Conservation (phyloP, 35 echinoderm and acorn worm genomes). For the Apostichopus californicus region DNA sequence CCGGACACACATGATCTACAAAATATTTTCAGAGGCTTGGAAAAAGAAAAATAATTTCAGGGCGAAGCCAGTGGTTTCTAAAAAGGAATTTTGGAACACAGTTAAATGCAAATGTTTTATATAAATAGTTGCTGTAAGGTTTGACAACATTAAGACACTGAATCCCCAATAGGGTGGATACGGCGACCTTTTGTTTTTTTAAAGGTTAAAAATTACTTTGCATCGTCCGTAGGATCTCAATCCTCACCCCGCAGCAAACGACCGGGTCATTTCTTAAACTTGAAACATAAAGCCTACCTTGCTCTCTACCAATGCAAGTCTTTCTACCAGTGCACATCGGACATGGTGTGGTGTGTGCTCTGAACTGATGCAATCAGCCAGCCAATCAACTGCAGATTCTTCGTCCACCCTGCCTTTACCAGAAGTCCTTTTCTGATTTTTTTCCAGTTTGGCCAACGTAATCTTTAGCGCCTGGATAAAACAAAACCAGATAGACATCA, state of each 20-base stretch:
- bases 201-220: no score
- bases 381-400: constrained; percentile 41
- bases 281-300: constrained; percentile 35
- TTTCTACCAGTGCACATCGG: constrained; percentile 43
- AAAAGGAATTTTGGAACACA: neutral
- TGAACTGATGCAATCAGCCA: constrained; percentile 38
- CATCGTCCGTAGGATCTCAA: no score
- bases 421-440: neutral
- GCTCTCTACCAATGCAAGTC: constrained; percentile 54
- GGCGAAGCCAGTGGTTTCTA: no score
- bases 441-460: constrained; percentile 34
- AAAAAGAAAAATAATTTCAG: no score
- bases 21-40: no score
- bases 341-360: constrained; percentile 55
- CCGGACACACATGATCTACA: no score
- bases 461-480: constrained; percentile 39
- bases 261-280: no score
- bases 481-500: neutral
- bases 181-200: no score
- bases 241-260: no score
- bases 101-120: neutral
- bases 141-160: no score
- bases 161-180: no score
- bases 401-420: neutral
- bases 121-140: no score